phyloP scores from a whole-genome alignment of 2,113 vertebrate species.

The Apus apus region DNA sequence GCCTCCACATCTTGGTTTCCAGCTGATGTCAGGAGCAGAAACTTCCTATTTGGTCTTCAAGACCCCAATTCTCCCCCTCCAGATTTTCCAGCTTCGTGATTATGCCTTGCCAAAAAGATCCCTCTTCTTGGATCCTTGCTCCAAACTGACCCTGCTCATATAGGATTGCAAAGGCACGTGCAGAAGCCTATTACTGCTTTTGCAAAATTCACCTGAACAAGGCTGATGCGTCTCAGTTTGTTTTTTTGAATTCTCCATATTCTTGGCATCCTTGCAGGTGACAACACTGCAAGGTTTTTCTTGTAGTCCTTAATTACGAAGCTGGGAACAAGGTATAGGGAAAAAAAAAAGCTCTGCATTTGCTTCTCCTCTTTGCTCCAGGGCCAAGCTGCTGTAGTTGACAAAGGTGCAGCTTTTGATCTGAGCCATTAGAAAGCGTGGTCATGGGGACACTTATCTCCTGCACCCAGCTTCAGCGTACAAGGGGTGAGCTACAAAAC shows the following conservation, averaged over 20 bases:
- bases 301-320: not conserved
- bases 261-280: not conserved
- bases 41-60: not conserved
- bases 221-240: not conserved
- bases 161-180: not conserved
- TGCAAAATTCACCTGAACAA: no score
- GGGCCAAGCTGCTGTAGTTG: not conserved
- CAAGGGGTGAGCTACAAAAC: not conserved
- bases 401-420: not conserved
- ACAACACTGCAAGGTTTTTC: not conserved
- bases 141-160: not conserved
- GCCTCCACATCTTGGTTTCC: not conserved
- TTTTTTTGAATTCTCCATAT: not conserved
- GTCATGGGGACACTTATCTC: not conserved
- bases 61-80: not conserved
- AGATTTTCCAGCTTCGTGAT: not conserved
- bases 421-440: not conserved
- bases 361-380: not conserved
- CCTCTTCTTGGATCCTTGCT: not conserved
- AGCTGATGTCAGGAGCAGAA: not conserved
- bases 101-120: not conserved
- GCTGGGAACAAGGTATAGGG: not conserved
- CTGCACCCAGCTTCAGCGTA: not conserved
- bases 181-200: not conserved
- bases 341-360: not conserved